These are phyloP conservation scores for Eptatretus atami DNA, from an alignment of 2,797 vertebrate genomes.

Conservation along the genomic window DNA sequence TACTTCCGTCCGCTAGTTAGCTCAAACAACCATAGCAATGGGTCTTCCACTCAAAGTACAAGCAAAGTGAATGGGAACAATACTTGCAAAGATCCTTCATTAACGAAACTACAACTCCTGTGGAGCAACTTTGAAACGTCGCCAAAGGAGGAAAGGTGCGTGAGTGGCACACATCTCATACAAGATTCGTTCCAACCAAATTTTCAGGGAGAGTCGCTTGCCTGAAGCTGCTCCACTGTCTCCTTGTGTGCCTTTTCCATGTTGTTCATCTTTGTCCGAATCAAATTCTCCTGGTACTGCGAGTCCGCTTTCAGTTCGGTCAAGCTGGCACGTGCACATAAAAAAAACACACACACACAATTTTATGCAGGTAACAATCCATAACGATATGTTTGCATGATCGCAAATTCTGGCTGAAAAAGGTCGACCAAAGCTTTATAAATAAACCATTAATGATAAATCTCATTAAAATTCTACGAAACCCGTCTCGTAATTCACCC, in stretches of 20 bases:
- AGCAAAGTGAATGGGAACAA: not conserved
- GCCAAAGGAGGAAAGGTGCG: too few relatives aligned
- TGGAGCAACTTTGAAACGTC: not conserved
- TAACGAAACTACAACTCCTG: not conserved
- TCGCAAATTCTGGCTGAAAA: too few relatives aligned
- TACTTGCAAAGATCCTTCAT: not conserved
- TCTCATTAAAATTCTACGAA: too few relatives aligned
- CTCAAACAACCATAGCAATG: too few relatives aligned
- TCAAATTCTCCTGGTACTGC: constrained; percentile 87
- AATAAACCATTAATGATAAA: too few relatives aligned
- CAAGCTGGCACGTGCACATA: constrained; percentile 22
- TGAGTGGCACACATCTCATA: too few relatives aligned
- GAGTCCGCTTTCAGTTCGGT: constrained; percentile 93
- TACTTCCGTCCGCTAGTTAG: too few relatives aligned
- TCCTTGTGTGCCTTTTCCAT: constrained; percentile 97
- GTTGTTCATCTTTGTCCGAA: constrained; percentile 96
- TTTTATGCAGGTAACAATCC: not conserved
- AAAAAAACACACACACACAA: not conserved
- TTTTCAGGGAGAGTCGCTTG: constrained; percentile 12
- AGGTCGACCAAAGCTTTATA: too few relatives aligned
- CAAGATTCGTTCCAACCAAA: too few relatives aligned
- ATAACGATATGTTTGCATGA: too few relatives aligned
- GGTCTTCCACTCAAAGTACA: too few relatives aligned
- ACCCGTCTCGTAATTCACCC: too few relatives aligned
- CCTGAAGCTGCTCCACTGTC: constrained; percentile 74